A percentile compares a stretch with the other conserved stretches of the same genome.
These are phyloP conservation scores for Neotoxoptera formosana DNA, from an alignment of 1,140 invertebrate species.

Conservation along the genomic window DNA sequence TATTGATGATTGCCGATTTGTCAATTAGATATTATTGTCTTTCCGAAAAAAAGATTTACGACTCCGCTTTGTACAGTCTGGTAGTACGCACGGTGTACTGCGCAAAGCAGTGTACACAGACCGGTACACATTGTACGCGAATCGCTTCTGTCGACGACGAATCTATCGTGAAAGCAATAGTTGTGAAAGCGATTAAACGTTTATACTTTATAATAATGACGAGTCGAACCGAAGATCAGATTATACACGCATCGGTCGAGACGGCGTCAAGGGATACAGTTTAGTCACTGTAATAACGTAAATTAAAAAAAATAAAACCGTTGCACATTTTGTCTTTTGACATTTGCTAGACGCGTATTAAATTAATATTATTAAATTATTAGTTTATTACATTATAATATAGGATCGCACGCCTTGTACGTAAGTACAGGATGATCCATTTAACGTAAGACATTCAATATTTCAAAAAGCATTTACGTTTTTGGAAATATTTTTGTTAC, in stretches of 20 bases:
- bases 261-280: background rate
- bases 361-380: too few species aligned
- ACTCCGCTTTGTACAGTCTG: background rate
- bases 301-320: background rate
- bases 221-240: background rate
- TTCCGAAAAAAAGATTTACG: background rate
- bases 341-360: too few species aligned
- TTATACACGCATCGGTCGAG: background rate
- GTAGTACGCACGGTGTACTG: background rate
- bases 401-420: too few species aligned
- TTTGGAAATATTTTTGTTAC: too few species aligned
- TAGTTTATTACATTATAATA: too few species aligned
- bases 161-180: background rate
- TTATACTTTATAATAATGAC: background rate
- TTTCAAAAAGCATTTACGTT: too few species aligned
- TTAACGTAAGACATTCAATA: too few species aligned
- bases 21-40: slow-evolving; percentile 33
- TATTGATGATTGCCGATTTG: slow-evolving; percentile 17
- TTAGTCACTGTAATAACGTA: background rate
- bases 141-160: background rate
- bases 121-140: background rate
- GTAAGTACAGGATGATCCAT: too few species aligned
- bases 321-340: background rate
- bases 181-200: background rate
- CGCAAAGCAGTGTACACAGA: background rate